These are phyloP conservation scores for Polietes domitor DNA, from an alignment of 2,888 invertebrate genomes.

Conservation along the genomic window DNA sequence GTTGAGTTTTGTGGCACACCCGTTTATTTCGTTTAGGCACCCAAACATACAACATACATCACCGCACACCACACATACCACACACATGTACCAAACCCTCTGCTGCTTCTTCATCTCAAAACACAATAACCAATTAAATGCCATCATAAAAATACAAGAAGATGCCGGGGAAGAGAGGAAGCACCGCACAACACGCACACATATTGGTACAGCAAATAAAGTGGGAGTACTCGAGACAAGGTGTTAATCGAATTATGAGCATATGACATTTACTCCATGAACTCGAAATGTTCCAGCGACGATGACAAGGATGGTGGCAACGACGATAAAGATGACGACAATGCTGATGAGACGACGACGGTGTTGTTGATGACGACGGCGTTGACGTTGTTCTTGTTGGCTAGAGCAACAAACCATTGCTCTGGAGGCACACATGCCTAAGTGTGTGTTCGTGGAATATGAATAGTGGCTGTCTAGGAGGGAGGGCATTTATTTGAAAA, in stretches of 20 bases:
- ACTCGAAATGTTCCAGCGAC: constrained; percentile 5
- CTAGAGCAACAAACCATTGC: not conserved
- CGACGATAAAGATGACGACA: constrained; percentile 23
- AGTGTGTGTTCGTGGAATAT: not conserved
- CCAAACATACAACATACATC: not conserved
- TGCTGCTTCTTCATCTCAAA: constrained; percentile 27
- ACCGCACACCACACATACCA: not conserved
- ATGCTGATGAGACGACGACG: constrained; percentile 32
- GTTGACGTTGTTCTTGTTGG: constrained; percentile 24
- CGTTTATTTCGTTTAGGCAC: constrained; percentile 30
- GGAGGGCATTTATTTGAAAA: not conserved
- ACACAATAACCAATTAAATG: constrained; percentile 65
- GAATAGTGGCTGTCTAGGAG: not conserved
- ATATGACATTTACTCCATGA: constrained; percentile 51
- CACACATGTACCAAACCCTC: constrained; percentile 25
- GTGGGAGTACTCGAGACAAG: constrained; percentile 65
- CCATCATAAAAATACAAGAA: constrained; percentile 29
- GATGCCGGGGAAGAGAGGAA: not conserved
- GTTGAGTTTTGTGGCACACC: constrained; percentile 29
- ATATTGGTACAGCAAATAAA: constrained; percentile 46
- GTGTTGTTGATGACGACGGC: not conserved
- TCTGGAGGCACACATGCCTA: not conserved
- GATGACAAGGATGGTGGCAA: not conserved
- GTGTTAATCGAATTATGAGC: constrained; percentile 72
- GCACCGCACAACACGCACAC: not conserved